These are phyloP conservation scores for Strix aluco DNA, from an alignment of 2,113 vertebrate species.

Conservation along the genomic window DNA sequence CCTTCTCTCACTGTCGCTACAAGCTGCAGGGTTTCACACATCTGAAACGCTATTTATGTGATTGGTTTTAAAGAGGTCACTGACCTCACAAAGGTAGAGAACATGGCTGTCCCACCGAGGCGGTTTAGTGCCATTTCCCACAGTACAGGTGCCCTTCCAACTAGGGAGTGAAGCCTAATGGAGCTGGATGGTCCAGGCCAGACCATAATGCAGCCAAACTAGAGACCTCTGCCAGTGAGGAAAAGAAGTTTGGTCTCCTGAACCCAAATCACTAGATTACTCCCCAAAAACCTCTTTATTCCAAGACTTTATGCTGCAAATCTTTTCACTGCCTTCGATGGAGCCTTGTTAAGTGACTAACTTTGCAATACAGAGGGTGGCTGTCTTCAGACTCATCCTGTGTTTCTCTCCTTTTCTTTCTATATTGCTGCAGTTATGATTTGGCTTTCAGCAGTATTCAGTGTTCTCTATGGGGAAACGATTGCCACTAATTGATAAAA, in stretches of 20 bases:
- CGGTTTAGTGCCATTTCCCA: background rate
- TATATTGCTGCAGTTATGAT: background rate
- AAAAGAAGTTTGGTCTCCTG: background rate
- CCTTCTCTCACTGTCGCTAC: background rate
- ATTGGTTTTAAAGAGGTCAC: background rate
- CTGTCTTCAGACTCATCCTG: background rate
- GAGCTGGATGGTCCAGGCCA: background rate
- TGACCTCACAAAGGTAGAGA: background rate
- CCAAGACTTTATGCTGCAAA: background rate
- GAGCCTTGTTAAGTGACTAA: background rate
- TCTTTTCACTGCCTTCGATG: background rate
- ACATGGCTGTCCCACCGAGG: background rate
- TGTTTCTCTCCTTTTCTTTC: background rate
- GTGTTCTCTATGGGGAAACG: background rate
- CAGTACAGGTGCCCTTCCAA: background rate
- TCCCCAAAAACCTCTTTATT: background rate
- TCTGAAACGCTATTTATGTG: background rate
- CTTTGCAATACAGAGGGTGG: background rate
- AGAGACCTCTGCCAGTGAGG: background rate
- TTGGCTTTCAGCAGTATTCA: background rate
- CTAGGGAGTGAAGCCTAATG: background rate
- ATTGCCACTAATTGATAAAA: conserved; percentile 58
- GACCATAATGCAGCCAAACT: background rate
- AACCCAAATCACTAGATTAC: background rate
- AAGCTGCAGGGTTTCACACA: background rate